Conservation (phyloP, 23 tunicate species). For the Styela plicata region DNA sequence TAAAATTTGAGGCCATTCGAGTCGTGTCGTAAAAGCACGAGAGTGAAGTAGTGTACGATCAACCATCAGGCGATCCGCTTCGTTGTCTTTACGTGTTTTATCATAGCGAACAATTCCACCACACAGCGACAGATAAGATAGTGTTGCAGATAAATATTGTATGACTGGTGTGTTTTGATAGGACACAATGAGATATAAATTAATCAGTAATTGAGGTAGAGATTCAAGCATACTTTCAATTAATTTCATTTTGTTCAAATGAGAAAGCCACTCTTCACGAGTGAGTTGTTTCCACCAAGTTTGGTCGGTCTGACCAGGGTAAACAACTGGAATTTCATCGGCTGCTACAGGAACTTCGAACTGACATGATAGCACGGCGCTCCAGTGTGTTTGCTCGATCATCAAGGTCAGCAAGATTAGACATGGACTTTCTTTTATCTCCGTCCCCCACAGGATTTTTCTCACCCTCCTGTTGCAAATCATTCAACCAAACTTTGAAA, state of each 20-base stretch:
- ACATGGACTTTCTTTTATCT: conserved; percentile 1
- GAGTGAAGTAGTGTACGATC: conserved; percentile 84
- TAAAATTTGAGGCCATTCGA: conserved; percentile 83
- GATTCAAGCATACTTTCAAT: conserved; percentile 90
- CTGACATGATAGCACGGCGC: conserved; percentile 10
- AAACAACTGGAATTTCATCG: not conserved
- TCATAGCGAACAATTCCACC: conserved; percentile 83
- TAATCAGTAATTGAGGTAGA: conserved; percentile 74
- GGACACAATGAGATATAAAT: conserved; percentile 49
- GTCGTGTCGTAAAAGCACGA: conserved; percentile 68
- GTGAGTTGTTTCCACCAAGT: conserved; percentile 88
- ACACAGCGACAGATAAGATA: conserved; percentile 65
- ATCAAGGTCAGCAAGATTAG: conserved; percentile 25
- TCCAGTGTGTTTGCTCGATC: conserved; percentile 25
- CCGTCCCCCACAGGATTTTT: not conserved
- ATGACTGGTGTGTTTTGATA: conserved; percentile 45
- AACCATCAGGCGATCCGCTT: conserved; percentile 90
- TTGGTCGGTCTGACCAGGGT: conserved; percentile 27
- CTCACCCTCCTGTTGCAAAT: not conserved
- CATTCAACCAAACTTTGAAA: conserved; percentile 54
- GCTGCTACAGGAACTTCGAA: conserved; percentile 19
- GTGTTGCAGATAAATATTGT: conserved; percentile 64
- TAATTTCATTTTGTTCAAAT: conserved; percentile 71
- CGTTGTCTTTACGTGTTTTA: conserved; percentile 82
- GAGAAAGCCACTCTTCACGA: conserved; percentile 81